Evolutionary conservation across 2,888 invertebrate genomes (phyloP).

Genomic region (Lasioglossum lativentre): DNA sequence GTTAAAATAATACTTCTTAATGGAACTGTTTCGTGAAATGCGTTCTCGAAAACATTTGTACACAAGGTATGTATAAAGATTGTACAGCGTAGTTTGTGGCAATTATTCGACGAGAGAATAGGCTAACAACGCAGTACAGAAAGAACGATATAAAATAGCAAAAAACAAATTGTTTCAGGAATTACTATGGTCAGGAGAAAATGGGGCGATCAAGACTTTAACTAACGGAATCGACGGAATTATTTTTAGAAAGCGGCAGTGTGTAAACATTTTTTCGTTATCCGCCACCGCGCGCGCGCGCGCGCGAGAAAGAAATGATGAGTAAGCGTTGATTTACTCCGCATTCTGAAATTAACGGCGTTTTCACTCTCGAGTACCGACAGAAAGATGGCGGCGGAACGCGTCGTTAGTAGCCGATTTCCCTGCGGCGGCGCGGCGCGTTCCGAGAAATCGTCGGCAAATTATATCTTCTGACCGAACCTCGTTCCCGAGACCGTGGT

Average conservation of each 20-base stretch:
- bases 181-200: background rate
- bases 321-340: conserved; percentile 8
- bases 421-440: conserved; percentile 48
- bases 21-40: too few species aligned
- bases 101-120: background rate
- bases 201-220: background rate
- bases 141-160: background rate
- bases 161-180: background rate
- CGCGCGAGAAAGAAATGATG: background rate
- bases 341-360: conserved; percentile 13
- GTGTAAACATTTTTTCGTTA: conserved; percentile 4
- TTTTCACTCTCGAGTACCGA: conserved; percentile 24
- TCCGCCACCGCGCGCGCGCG: background rate
- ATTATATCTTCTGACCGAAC: conserved; percentile 39
- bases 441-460: conserved; percentile 38
- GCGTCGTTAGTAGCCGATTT: conserved; percentile 56
- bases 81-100: background rate
- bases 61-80: too few species aligned
- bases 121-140: background rate
- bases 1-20: too few species aligned
- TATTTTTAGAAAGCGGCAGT: conserved; percentile 5
- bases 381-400: conserved; percentile 13
- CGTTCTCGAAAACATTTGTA: background rate
- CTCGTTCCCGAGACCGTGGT: conserved; percentile 24
- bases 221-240: background rate